Evolutionary conservation across 2,888 invertebrate genomes (phyloP), one percentile per base, ranked within the genome.

Genomic region (Melieria crassipennis): DNA sequence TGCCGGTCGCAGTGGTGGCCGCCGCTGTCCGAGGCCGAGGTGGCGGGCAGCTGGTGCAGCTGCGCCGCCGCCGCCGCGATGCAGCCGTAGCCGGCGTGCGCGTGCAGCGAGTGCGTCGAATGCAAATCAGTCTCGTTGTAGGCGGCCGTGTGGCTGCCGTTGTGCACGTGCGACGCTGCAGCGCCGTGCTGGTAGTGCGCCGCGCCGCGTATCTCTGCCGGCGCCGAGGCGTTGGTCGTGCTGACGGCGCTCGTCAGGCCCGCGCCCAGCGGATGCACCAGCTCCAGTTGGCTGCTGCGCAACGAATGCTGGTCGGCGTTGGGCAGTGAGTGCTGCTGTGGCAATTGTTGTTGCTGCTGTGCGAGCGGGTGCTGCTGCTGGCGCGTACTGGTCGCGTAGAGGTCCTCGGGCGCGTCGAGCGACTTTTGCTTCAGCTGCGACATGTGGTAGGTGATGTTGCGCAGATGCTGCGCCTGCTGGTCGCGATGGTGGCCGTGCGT

Each of bases 361-460:
- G 64, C 60, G 7, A 52, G 62, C 10, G 67, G 73, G 0, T 66
- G 73, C 13, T 64, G 71, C 50, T 70, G 73, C 61, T 76, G 75
- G 55, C 73, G 72, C 16, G 74, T 72, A 43, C 74, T 75, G 16
- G 71, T 77, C 46, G 77, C 77, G 60, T 76, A 77, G 7, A 76
- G 50, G 50, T 77, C 77, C 47, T 78, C 78, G 7, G 75, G 46
- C 52, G 76, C 76, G 48, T 86, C 86, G 10, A 86, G 75, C 0
- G 85, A 85, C 62, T 85, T 86, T 64, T 86, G 86, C 82, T 92
- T 92, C 79, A 92, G 90, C 76, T 90, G 91, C 5, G 91, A 91
- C 71, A 91, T 82, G 76, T 86, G 85, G 75, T 82, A 80, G 74
- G 82, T 91, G 89, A 83, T 90, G 89, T 77, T 89, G 86, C 77